Percentiles rank a stretch among this genome's conserved stretches.
Evolutionary conservation across 2,888 invertebrate genomes (phyloP).

Genomic region (Phorcus lineatus): DNA sequence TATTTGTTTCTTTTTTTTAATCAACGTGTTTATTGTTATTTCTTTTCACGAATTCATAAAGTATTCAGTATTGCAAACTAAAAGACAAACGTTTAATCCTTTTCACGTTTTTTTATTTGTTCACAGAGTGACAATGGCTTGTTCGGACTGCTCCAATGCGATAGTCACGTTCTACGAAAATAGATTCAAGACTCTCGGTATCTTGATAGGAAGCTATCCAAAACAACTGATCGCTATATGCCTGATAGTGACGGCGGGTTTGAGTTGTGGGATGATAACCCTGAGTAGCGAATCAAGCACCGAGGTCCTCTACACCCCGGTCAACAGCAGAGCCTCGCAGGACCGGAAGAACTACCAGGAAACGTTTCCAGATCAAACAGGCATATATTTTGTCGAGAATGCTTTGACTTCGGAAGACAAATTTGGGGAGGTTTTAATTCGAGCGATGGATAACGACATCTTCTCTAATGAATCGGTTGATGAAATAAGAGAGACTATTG

Average conservation of each 20-base stretch:
- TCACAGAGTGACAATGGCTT: no score
- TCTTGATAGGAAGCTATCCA: slow-evolving; percentile 40
- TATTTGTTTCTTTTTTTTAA: no score
- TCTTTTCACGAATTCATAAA: no score
- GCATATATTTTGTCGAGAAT: slow-evolving; percentile 32
- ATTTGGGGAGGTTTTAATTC: background rate
- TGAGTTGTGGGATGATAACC: slow-evolving; percentile 32
- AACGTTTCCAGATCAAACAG: slow-evolving; percentile 36
- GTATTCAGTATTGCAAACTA: no score
- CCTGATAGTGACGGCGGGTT: slow-evolving; percentile 29
- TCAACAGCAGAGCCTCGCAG: slow-evolving; percentile 43
- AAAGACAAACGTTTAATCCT: no score
- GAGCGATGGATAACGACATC: background rate
- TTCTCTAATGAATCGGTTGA: background rate
- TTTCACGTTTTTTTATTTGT: no score
- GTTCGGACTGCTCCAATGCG: background rate
- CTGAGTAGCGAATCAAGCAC: slow-evolving; percentile 43
- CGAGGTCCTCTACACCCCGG: slow-evolving; percentile 46
- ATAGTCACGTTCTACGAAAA: background rate
- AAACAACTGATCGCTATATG: slow-evolving; percentile 32
- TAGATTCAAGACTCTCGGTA: slow-evolving; percentile 34
- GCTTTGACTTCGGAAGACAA: slow-evolving; percentile 20
- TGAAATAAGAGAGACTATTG: background rate
- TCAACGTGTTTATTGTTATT: no score
- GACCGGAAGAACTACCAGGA: slow-evolving; percentile 37